Evolutionary conservation across 1,140 invertebrate genomes (phyloP).

Genomic region (Harpegnathos saltator): DNA sequence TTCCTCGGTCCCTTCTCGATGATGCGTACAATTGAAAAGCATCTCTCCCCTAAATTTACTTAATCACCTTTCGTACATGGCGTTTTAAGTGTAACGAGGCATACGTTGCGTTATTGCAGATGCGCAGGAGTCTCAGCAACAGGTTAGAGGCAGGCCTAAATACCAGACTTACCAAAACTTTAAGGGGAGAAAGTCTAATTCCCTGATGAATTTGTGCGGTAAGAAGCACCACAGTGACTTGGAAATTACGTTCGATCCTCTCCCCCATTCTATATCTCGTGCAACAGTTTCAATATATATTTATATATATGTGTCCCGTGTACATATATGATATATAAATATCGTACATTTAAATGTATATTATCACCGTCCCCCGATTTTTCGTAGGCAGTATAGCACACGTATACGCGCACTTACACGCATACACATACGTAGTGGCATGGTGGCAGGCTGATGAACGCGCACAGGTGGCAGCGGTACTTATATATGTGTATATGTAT

Average conservation of each 20-base stretch:
- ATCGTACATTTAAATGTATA: constrained; percentile 57
- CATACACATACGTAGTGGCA: constrained; percentile 79
- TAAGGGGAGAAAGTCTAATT: constrained; percentile 96
- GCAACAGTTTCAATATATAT: constrained; percentile 69
- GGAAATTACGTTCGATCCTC: constrained; percentile 80
- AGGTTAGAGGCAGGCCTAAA: constrained; percentile 92
- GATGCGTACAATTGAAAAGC: constrained; percentile 73
- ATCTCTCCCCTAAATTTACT: constrained; percentile 66
- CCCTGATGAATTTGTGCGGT: constrained; percentile 97
- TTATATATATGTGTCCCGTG: constrained; percentile 64
- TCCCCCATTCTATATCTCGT: constrained; percentile 77
- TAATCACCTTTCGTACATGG: constrained; percentile 72
- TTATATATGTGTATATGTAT: constrained; percentile 12
- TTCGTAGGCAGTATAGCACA: constrained; percentile 69
- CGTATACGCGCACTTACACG: constrained; percentile 34
- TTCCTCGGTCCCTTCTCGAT: not conserved
- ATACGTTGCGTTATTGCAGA: constrained; percentile 88
- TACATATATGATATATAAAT: constrained; percentile 62
- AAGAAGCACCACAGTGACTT: constrained; percentile 87
- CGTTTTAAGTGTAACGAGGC: constrained; percentile 84
- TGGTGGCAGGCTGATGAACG: constrained; percentile 80
- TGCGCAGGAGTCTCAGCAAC: constrained; percentile 90
- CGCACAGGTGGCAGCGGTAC: constrained; percentile 79
- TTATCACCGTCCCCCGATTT: constrained; percentile 59
- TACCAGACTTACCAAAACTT: constrained; percentile 94